Base-by-base conservation (phyloP, 2,888 invertebrate genomes). In the Callimorpha dominula region DNA sequence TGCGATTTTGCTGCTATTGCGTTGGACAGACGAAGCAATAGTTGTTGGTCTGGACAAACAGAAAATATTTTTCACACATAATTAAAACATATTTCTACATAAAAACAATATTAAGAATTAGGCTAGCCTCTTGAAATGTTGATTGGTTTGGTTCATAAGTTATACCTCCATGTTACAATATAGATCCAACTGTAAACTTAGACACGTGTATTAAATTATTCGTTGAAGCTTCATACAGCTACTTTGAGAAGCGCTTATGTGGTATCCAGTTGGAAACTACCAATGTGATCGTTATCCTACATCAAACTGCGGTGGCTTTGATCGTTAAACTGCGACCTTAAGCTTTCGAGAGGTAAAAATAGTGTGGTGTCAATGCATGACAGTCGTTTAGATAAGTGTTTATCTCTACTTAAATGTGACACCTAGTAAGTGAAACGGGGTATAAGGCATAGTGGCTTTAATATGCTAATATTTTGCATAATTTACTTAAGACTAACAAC, bases 361-460 rank as follows among this genome's bases (percentile, higher is more conserved):
- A 79, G 79, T 77, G 75, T 75, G 52, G 75, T 75, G 52, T 68
- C 69, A 57, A 66, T 77, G 77, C 73, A 80, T 80, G 79, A 80
- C 76, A 62, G 64, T 81, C 76, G 77, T 84, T 84, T 77, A 83
- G 84, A 84, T 84, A 83, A 72, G 76, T 75, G 74, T 78, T 80
- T 78, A 79, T 78, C 70, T 65, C 65, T 69, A 73, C 65, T 60
- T 66, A 69, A 74, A 66, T 73, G 66, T 20, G 60, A 4, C 12
- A 9, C 31, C 12, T 46, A 9, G 43, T 20, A 12, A 60, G 57
- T 31, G 57, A 31, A 11, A 12, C 57, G 12, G 14, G 20, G 31
- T 60, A 20, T 11, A 60, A 20, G 54, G 31, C 31, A 31, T 31
- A 2, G 31, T 46, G 6, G 43, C 4, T 46, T 9, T 8, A 8